Conservation (phyloP, 1,140 invertebrate species). For the Leptinotarsa undecemlineata region DNA sequence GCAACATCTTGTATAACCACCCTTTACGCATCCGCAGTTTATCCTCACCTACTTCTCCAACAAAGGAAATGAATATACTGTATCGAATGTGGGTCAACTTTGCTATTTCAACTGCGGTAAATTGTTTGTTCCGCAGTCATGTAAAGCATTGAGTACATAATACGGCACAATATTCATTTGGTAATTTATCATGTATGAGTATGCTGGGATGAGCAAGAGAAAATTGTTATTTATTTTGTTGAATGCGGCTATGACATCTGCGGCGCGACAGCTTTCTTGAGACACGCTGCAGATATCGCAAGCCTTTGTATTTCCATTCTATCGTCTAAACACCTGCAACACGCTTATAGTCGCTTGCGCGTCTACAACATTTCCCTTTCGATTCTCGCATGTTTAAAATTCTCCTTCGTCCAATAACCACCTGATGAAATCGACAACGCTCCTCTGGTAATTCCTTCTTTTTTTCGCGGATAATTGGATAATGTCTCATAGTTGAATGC, state of each 20-base stretch:
- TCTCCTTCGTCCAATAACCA: neutral
- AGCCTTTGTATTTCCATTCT: conserved; percentile 21
- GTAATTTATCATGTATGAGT: neutral
- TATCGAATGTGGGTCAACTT: conserved; percentile 8
- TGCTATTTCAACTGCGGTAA: neutral
- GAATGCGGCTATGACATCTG: conserved; percentile 30
- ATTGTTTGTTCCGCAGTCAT: neutral
- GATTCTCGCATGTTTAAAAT: conserved; percentile 2
- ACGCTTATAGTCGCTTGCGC: conserved; percentile 16
- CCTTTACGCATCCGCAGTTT: neutral
- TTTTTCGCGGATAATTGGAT: neutral
- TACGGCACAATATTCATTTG: neutral
- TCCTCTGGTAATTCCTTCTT: neutral
- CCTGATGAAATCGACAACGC: conserved; percentile 1
- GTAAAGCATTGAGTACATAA: neutral
- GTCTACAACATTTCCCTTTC: neutral
- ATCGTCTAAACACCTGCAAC: conserved; percentile 32
- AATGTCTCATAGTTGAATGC: too few relatives aligned
- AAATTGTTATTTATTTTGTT: conserved; percentile 16
- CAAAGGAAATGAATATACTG: conserved; percentile 28
- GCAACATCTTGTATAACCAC: conserved; percentile 17
- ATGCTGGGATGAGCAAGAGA: conserved; percentile 11
- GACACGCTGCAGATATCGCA: conserved; percentile 47
- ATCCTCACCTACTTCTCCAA: neutral
- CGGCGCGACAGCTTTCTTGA: conserved; percentile 46